Evolutionary conservation across 2,888 invertebrate species (phyloP).

Genomic region (Girardia tigrina): DNA sequence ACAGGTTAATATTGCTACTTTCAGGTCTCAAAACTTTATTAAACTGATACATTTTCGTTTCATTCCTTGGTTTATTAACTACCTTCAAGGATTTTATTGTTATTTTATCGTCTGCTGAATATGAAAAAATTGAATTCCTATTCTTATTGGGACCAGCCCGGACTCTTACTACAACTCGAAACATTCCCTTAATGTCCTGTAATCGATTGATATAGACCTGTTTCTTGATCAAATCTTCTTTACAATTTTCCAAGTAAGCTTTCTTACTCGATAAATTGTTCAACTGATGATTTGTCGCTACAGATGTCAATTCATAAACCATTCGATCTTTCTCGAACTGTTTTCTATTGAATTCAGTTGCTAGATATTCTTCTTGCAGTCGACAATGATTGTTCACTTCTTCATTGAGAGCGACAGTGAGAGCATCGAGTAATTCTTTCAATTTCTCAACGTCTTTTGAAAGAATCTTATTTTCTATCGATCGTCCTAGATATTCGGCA

Average conservation of each 20-base stretch:
- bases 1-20: background rate
- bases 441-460: background rate
- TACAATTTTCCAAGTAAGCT: background rate
- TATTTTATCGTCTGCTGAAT: background rate
- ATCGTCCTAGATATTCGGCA: background rate
- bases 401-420: background rate
- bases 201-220: background rate
- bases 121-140: background rate
- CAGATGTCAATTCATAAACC: background rate
- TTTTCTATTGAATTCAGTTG: constrained; percentile 15
- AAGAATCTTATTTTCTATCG: background rate
- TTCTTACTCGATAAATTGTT: background rate
- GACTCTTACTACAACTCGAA: background rate
- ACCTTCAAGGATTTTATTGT: background rate
- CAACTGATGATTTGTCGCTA: background rate
- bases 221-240: constrained; percentile 5
- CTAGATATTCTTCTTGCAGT: background rate
- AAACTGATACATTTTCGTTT: background rate
- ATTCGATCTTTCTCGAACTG: constrained; percentile 5
- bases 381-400: background rate
- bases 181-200: background rate
- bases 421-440: constrained; percentile 5
- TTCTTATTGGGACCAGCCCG: background rate
- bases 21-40: background rate
- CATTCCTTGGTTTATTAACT: background rate